Percentiles rank a stretch among this genome's conserved stretches.
Evolutionary conservation across 1,140 invertebrate species (phyloP).

Genomic region (Halesus radiatus): DNA sequence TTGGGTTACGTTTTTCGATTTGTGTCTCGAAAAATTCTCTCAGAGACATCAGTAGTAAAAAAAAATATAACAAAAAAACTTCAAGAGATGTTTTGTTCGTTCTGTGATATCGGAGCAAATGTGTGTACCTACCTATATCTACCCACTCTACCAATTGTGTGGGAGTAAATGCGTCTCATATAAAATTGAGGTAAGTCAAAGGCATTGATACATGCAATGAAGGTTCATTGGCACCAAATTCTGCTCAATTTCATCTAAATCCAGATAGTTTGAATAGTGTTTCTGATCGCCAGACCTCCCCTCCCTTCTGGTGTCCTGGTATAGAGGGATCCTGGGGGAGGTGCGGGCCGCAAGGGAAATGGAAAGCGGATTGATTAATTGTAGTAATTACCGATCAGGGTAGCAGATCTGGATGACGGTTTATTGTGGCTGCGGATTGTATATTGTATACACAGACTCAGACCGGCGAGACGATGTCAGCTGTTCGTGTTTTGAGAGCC

Average conservation of each 20-base stretch:
- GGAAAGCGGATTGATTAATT: constrained; percentile 58
- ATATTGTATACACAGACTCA: constrained; percentile 11
- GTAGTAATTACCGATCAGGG: constrained; percentile 56
- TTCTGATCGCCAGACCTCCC: background rate
- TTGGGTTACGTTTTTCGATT: background rate
- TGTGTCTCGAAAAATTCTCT: too few species aligned
- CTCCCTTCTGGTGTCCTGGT: constrained; percentile 5
- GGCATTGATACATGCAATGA: too few species aligned
- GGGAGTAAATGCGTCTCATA: too few species aligned
- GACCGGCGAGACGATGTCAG: constrained; percentile 33
- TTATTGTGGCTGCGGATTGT: constrained; percentile 45
- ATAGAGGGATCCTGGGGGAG: background rate
- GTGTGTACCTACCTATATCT: too few species aligned
- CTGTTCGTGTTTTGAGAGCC: constrained; percentile 40
- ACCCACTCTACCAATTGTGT: too few species aligned
- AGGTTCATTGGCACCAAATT: too few species aligned
- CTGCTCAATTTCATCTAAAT: background rate
- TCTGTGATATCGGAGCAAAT: too few species aligned
- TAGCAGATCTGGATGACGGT: constrained; percentile 53
- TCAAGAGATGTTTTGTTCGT: too few species aligned
- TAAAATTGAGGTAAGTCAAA: too few species aligned
- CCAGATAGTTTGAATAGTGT: constrained; percentile 1
- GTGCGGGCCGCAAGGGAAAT: constrained; percentile 42
- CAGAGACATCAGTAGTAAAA: too few species aligned
- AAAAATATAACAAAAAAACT: too few species aligned